Evolutionary conservation across 2,797 vertebrate species (phyloP).

Genomic region (Melanotaenia maccullochi): DNA sequence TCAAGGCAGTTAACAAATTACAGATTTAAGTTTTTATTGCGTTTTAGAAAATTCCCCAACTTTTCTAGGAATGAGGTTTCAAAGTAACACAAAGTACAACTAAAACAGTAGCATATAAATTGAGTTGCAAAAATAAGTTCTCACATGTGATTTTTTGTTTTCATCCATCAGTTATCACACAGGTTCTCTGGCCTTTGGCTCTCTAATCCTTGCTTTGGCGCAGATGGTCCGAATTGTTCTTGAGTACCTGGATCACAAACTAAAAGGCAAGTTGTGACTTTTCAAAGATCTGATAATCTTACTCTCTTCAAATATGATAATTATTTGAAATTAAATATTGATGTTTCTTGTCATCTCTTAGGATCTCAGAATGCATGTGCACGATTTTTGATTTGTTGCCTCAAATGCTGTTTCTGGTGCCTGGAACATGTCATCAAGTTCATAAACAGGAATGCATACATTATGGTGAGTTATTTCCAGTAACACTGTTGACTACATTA

Average conservation of each 20-base stretch:
- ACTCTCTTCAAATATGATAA: not conserved
- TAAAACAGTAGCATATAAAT: not conserved
- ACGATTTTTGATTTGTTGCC: conserved; percentile 91
- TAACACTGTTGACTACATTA: not conserved
- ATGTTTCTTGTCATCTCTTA: conserved; percentile 58
- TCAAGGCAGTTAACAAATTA: too few species aligned
- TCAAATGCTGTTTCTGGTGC: conserved; percentile 98
- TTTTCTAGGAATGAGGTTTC: not conserved
- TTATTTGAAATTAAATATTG: conserved; percentile 9
- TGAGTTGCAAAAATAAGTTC: not conserved
- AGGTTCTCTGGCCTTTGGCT: conserved; percentile 94
- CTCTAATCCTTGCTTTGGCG: conserved; percentile 90
- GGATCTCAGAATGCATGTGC: conserved; percentile 86
- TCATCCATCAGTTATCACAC: conserved; percentile 90
- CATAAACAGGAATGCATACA: conserved; percentile 97
- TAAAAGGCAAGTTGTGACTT: conserved; percentile 83
- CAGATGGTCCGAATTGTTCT: conserved; percentile 89
- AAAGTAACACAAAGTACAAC: not conserved
- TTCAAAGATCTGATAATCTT: not conserved
- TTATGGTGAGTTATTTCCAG: conserved; percentile 88
- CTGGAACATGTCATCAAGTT: conserved; percentile 94
- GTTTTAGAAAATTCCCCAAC: too few species aligned
- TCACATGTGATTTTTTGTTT: not conserved
- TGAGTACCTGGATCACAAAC: conserved; percentile 91
- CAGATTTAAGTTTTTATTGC: too few species aligned